Evolutionary conservation across 2,113 vertebrate species (phyloP), one percentile per base, ranked within the genome.

Genomic region (Corythoichthys haematopterus): DNA sequence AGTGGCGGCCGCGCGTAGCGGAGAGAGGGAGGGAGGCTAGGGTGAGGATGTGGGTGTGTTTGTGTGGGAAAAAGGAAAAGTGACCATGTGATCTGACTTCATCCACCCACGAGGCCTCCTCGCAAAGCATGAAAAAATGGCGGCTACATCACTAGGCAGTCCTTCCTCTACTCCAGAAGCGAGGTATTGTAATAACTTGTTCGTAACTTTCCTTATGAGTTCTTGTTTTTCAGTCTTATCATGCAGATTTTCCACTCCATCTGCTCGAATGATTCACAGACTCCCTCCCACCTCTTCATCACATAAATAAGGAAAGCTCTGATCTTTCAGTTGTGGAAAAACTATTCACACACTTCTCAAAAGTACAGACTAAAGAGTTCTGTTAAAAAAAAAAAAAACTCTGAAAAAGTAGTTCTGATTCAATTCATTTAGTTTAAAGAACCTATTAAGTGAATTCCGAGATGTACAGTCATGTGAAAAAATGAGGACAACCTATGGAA

Each of bases 41-140:
- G 37, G 58, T 43, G 45, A 20, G 43, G 40, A 62, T 10, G 87
- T 88, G 88, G 80, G 87, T 86, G 88, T 87, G 88, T 86, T 86
- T 83, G 84, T 88, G 87, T 86, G 84, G 78, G 81, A 87, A 38
- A 88, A 87, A 82, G 77, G 77, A 85, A 85, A 84, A 87, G 84
- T 82, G 83, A 85, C 84, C 88, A 89, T 85, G 89, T 90, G 88
- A 89, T 84, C 79, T 77, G 66, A 75, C 77, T 82, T 79, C 78
- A 33, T 87, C 86, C 89, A 80, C 87, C 87, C 86, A 88, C 85
- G 37, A 59, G 80, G 75, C 75, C 78, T 64, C 51, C 62, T 46
- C 71, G 60, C 64, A 72, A 74, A 80, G 82, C 78, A 78, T 84
- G 86, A 87, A 80, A 75, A 62, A 33, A 62, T 62, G 60, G 43